These are phyloP conservation scores for Habroteleia sp. DNA, from an alignment of 2,888 invertebrate genomes.

Conservation along the genomic window DNA sequence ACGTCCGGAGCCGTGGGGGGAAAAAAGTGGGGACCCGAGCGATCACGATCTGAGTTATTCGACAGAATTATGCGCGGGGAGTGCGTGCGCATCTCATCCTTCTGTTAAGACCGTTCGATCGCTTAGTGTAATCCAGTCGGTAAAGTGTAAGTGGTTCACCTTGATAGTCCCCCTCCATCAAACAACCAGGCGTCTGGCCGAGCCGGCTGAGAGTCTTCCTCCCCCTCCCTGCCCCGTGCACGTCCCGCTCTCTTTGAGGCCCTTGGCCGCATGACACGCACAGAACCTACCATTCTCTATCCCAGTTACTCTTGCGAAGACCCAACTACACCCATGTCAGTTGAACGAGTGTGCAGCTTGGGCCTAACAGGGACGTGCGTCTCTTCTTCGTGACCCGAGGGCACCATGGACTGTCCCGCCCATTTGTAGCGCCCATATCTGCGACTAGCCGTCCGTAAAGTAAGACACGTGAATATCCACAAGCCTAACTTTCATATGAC, in stretches of 20 bases:
- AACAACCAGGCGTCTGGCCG: slow-evolving; percentile 64
- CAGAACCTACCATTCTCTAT: slow-evolving; percentile 24
- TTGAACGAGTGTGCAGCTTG: slow-evolving; percentile 64
- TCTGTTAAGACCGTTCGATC: slow-evolving; percentile 72
- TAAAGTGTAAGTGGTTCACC: slow-evolving; percentile 79
- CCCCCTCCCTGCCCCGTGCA: slow-evolving; percentile 63
- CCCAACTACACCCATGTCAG: slow-evolving; percentile 3
- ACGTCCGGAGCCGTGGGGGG: slow-evolving; percentile 27
- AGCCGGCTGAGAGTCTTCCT: slow-evolving; percentile 54
- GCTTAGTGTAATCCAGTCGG: slow-evolving; percentile 80
- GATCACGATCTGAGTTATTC: slow-evolving; percentile 46
- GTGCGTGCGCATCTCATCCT: slow-evolving; percentile 68
- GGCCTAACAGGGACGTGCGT: slow-evolving; percentile 72
- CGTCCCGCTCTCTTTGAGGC: slow-evolving; percentile 47
- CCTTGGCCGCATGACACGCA: slow-evolving; percentile 55
- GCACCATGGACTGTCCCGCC: slow-evolving; percentile 77
- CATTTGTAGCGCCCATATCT: slow-evolving; percentile 79
- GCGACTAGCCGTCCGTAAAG: slow-evolving; percentile 77
- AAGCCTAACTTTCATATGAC: slow-evolving; percentile 47
- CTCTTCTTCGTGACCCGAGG: slow-evolving; percentile 76
- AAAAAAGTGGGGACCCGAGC: slow-evolving; percentile 30
- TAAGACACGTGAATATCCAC: slow-evolving; percentile 68
- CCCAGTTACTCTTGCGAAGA: not conserved
- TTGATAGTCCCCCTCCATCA: slow-evolving; percentile 75
- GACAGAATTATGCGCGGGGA: slow-evolving; percentile 54